Conservation (phyloP, 2,797 vertebrate species). For the Catharus ustulatus region DNA sequence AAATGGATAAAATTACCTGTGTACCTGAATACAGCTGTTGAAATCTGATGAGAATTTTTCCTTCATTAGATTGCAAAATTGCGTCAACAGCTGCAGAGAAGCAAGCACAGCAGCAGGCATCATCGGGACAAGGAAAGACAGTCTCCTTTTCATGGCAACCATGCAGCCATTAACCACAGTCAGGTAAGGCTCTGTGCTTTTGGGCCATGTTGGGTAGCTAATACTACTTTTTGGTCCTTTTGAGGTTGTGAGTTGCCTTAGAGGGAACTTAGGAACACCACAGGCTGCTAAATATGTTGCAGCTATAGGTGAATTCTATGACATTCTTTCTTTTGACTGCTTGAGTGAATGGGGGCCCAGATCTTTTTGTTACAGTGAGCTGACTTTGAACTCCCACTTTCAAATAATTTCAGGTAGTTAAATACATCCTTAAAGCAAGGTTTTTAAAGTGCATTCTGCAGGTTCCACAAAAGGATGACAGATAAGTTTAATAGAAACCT, state of each 20-base stretch:
- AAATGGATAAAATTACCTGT: neutral
- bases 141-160: slow-evolving; percentile 98
- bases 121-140: slow-evolving; percentile 97
- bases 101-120: slow-evolving; percentile 97
- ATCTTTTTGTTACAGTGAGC: neutral
- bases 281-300: neutral
- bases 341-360: neutral
- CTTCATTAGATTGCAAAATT: slow-evolving; percentile 91
- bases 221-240: neutral
- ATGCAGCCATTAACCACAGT: slow-evolving; percentile 92
- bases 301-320: neutral
- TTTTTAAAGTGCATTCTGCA: neutral
- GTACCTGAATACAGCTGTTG: neutral
- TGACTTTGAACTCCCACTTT: neutral
- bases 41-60: neutral
- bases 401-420: neutral
- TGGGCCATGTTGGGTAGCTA: neutral
- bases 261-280: neutral
- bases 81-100: slow-evolving; percentile 96
- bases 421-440: neutral
- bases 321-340: neutral
- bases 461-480: neutral
- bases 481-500: neutral
- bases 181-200: slow-evolving; percentile 82
- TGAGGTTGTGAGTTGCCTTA: neutral